These are phyloP conservation scores for Australoheros facetus DNA, from an alignment of 2,797 vertebrate genomes.

Conservation along the genomic window DNA sequence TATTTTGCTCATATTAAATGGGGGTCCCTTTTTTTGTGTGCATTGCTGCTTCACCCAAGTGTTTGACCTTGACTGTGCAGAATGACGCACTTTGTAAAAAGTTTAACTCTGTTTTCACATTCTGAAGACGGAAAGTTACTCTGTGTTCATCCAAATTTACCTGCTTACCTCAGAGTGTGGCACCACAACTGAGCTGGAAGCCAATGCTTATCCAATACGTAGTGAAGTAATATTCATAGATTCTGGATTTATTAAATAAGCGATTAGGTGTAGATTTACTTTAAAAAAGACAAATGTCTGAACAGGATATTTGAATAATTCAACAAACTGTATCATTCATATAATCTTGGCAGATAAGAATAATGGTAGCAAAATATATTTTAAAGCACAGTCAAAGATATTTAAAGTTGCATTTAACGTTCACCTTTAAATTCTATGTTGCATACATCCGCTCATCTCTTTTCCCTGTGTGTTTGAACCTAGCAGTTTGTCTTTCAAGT, in stretches of 20 bases:
- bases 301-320: not conserved
- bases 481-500: not conserved
- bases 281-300: not conserved
- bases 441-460: not conserved
- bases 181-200: not conserved
- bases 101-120: not conserved
- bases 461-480: not conserved
- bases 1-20: not conserved
- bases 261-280: not conserved
- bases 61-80: not conserved
- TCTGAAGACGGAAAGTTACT: conserved; percentile 5
- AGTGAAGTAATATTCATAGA: not conserved
- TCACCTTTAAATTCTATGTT: not conserved
- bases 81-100: not conserved
- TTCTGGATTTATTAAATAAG: not conserved
- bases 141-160: not conserved
- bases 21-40: not conserved
- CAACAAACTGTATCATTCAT: not conserved
- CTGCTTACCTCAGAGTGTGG: not conserved
- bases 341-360: not conserved
- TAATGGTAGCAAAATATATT: not conserved
- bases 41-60: not conserved
- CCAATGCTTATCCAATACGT: not conserved
- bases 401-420: not conserved
- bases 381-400: not conserved